Base-by-base conservation (phyloP, 2,888 invertebrate genomes). In the Cyaniris semiargus region DNA sequence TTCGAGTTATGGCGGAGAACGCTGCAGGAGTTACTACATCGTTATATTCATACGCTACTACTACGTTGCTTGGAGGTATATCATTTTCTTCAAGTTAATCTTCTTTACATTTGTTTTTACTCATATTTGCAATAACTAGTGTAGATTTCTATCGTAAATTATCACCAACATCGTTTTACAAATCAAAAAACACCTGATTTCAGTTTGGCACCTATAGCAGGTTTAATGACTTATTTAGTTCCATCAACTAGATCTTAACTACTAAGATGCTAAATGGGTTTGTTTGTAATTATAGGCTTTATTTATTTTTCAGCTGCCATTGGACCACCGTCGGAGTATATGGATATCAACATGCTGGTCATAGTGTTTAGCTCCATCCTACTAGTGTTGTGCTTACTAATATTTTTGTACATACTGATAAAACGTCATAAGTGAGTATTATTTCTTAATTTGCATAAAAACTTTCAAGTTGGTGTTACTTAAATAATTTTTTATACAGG, bases 11-110 rank as follows among this genome's bases (percentile, higher is more conserved):
- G 0, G 96, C 96, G 0, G 95, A 95, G 80, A 96, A 95, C 81
- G 94, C 95, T 10, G 96, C 96, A 0, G 96, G 96, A 0, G 88
- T 93, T 6, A 93, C 95, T 0, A 94, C 94, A 18, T 93, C 95
- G 2, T 83, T 94, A 13, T 95, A 95, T 79, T 91, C 89, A 80
- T 95, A 96, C 83, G 95, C 95, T 8, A 96, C 96, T 0, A 94
- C 95, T 0, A 95, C 95, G 3, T 82, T 90, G 70, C 87, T 89
- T 74, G 96, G 96, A 88, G 95, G 96, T 95, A 83, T 66, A 15
- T 31, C 1, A 27, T 15, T 6, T 1, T 27, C 18, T 27, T 27
- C 7, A 0, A 15, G 1, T 66, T 31, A 0, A 4, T 6, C 15
- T 27, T 66, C 23, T 23, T 8, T 60, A 15, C 4, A 13, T 48